Evolutionary conservation across 1,140 invertebrate genomes (phyloP), one percentile per base, ranked within the genome.

Genomic region (Sycophaga agraensis): DNA sequence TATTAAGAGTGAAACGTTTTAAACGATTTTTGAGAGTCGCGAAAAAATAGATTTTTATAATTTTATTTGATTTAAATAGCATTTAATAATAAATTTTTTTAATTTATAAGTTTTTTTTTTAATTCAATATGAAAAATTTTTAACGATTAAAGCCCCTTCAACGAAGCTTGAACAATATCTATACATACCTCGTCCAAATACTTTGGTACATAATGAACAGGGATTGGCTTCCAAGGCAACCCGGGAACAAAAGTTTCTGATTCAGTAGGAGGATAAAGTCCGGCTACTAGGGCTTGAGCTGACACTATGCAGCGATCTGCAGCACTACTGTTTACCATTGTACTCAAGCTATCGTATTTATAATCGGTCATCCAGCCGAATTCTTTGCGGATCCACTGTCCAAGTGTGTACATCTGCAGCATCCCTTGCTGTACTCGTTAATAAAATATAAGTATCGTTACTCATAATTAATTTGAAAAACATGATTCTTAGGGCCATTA

Each of bases 281-380:
- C 92, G 7, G 93, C 91, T 21, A 96, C 80, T 53, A 95, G 83
- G 34, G 87, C 83, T 70, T 89, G 86, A 0, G 91, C 92, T 74
- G 92, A 96, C 89, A 93, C 94, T 63, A 94, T 78, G 70, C 92
- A 93, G 37, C 94, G 82, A 62, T 94, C 89, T 7, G 84, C 82
- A 69, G 90, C 89, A 68, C 92, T 94, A 72, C 91, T 93, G n/a
- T 85, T 75, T 0, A 93, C 83, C 22, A 93, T 82, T 76, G 91
- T 85, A 50, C 85, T 80, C 14, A 84, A 80, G 39, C 78, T 82
- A 63, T 89, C 89, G 21, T 82, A 80, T 56, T 77, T 81, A 53
- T 84, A 80, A 17, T 85, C 82, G 2, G 90, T 84, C 59, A 91
- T 85, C 37, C 83, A 82, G 42, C 82, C 82, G 73, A 94, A 95